These are phyloP conservation scores for Sarcophaga subvicina DNA, from an alignment of 2,888 invertebrate genomes.

Conservation along the genomic window DNA sequence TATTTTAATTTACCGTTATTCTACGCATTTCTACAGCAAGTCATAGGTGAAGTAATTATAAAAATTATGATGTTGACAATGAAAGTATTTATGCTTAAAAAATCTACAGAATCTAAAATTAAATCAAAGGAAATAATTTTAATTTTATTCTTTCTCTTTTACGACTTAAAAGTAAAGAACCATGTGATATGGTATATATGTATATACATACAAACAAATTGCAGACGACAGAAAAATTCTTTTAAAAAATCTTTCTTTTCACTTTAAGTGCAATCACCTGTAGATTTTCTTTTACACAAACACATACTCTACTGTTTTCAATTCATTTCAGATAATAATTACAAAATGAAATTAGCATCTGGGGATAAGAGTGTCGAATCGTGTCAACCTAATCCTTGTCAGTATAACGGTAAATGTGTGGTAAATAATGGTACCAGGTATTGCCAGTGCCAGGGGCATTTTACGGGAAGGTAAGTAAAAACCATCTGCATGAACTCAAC, in stretches of 20 bases:
- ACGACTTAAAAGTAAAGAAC: too few species aligned
- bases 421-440: conserved; percentile 84
- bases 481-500: neutral
- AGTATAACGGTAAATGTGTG: conserved; percentile 86
- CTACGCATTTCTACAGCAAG: too few species aligned
- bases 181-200: too few species aligned
- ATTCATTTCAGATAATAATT: conserved; percentile 84
- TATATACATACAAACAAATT: neutral
- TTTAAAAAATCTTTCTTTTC: neutral
- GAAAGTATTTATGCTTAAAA: too few species aligned
- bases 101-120: too few species aligned
- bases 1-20: too few species aligned
- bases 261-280: neutral
- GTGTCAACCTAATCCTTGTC: conserved; percentile 89
- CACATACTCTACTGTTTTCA: conserved; percentile 51
- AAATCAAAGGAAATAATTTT: too few species aligned
- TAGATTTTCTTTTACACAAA: conserved; percentile 14
- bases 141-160: too few species aligned
- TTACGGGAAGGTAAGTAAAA: conserved; percentile 84
- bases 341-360: conserved; percentile 85
- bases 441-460: conserved; percentile 88
- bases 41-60: too few species aligned
- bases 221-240: neutral
- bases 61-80: too few species aligned
- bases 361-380: conserved; percentile 86